Conservation (phyloP, 1,140 invertebrate genomes). For the Wasmannia auropunctata region DNA sequence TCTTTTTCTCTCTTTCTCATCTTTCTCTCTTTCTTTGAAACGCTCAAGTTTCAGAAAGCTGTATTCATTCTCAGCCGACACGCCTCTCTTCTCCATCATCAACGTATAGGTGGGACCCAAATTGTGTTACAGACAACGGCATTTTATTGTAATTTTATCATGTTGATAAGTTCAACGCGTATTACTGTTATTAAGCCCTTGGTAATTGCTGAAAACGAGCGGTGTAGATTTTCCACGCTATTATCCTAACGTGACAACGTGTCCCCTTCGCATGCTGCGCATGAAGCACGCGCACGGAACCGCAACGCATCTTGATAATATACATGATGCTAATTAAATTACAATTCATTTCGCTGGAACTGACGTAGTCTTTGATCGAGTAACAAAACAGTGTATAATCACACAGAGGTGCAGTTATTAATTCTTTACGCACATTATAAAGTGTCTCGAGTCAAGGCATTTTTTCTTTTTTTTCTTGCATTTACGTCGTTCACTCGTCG, state of each 20-base stretch:
- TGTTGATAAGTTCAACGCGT: background rate
- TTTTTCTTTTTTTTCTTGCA: background rate
- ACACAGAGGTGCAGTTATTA: background rate
- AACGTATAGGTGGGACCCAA: background rate
- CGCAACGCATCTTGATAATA: constrained; percentile 37
- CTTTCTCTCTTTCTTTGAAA: background rate
- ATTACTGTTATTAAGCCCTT: background rate
- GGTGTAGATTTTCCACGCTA: constrained; percentile 6
- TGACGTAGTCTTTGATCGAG: background rate
- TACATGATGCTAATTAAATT: constrained; percentile 1
- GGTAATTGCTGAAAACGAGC: constrained; percentile 11
- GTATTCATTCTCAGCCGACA: background rate
- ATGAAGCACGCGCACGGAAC: background rate
- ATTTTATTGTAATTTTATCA: background rate
- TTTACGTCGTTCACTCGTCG: background rate
- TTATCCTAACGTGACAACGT: constrained; percentile 6
- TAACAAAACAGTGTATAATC: background rate
- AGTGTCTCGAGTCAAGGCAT: background rate
- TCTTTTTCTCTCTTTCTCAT: background rate
- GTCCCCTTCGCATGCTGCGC: constrained; percentile 6
- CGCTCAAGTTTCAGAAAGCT: background rate
- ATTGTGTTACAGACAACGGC: background rate
- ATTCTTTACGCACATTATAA: background rate
- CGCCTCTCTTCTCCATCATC: background rate
- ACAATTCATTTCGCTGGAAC: background rate